Evolutionary conservation across 2,888 invertebrate species (phyloP), one percentile per base, ranked within the genome.

Genomic region (Galerucella pusilla): DNA sequence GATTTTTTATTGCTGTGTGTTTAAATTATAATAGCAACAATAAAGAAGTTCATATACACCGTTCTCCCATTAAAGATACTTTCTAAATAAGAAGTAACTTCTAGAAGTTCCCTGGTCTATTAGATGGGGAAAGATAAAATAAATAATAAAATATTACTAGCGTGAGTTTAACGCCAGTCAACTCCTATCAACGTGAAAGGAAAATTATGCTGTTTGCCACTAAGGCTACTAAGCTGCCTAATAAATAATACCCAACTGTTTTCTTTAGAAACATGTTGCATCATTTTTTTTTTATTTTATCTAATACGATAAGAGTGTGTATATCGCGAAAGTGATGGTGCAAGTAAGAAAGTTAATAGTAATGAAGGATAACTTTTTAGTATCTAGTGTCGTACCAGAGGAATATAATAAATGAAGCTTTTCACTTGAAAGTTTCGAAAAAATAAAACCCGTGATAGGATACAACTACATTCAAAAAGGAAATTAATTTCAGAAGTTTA

Each of bases 251-350:
- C 7, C 54, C 67, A 35, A n/a, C 12, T 25, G 46, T 25, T 25
- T 66, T 46, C 16, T 11, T 52, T 28, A 28, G 16, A 67, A 67
- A 67, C 28, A 67, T 49, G 54, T 28, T 67, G 54, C 67, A 57
- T 42, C 67, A 67, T 67, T 67, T 67, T 67, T 67, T 67, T 52
- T 67, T 67, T 20, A 67, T 35, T 52, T 54, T 54, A 54, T 67
- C 28, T 57, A 14, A 54, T 67, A 49, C 28, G 67, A 52, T 67
- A 57, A 35, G 42, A 52, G 35, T 67, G 67, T 54, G 35, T n/a
- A 52, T 67, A 12, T n/a, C 11, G 54, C 2, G 52, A 67, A 67
- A 16, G n/a, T 10, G 67, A 67, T 52, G 67, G 54, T 28, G 35
- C 5, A 16, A 54, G 14, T 14, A 28, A 20, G 35, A 54, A 54